Evolutionary conservation across 92 coral and sea anemone species (phyloP).

Genomic region (Muricea muricata): DNA sequence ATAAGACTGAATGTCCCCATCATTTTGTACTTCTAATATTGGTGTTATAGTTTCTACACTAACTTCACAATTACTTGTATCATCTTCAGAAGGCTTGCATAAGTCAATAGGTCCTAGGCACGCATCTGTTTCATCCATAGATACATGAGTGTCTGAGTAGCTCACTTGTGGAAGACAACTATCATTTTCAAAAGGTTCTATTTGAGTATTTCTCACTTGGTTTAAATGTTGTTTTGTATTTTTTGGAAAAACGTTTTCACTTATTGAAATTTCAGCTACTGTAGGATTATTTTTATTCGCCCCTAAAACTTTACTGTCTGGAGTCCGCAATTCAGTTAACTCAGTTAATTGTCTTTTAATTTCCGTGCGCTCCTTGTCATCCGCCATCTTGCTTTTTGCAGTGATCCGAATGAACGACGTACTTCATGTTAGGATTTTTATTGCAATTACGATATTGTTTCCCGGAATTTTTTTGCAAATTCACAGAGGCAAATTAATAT

Average conservation of each 20-base stretch:
- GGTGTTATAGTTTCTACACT: too few species aligned
- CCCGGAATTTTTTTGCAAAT: too few species aligned
- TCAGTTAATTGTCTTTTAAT: neutral
- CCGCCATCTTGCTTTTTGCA: conserved; percentile 15
- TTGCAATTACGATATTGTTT: too few species aligned
- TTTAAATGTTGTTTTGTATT: too few species aligned
- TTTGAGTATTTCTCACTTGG: neutral
- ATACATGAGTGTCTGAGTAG: neutral
- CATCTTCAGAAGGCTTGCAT: neutral
- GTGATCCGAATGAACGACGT: too few species aligned
- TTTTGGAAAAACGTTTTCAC: neutral
- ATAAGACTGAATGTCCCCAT: neutral
- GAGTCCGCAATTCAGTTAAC: too few species aligned
- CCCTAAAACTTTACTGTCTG: neutral
- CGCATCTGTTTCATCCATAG: neutral
- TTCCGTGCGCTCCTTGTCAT: neutral
- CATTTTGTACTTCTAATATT: neutral
- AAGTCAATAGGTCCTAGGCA: neutral
- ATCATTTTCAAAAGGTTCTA: neutral
- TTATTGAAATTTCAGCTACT: neutral
- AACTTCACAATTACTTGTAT: neutral
- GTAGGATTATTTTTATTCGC: neutral
- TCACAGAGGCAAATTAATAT: too few species aligned
- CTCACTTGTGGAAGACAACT: neutral
- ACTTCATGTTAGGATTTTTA: too few species aligned